Evolutionary conservation across 2,888 invertebrate genomes (phyloP), one percentile per base, ranked within the genome.

Genomic region (Gonocerus acuteangulatus): DNA sequence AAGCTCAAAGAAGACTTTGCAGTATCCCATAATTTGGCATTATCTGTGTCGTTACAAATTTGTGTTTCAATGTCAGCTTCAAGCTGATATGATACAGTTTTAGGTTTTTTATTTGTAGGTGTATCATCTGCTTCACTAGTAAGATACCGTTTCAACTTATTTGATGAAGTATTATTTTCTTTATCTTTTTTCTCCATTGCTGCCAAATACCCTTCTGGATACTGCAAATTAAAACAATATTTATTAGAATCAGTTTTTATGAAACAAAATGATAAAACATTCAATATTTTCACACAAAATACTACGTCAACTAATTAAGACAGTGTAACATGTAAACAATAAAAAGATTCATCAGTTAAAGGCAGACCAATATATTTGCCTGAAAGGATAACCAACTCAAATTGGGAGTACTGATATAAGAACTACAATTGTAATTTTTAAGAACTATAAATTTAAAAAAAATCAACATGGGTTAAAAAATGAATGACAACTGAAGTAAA

Each of bases 191-290:
- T 77, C 1, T 79, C 79, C 70, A 81, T 78, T 0, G 82, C 82
- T 72, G 86, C 86, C 48, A 83, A 71, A 70, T 84, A 86, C 2
- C 86, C 86, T 21, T 84, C 84, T 2, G 88, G 87, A 72, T 86
- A 87, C 82, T 83, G 70, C 22, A 70, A 69, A 6, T 6, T 27
- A 27, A 49, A 32, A n/a, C 65, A 63, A 60, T 64, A 60, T 45
- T 48, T 60, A 47, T 71, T 66, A 23, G n/a, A 11, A n/a, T n/a
- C n/a, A n/a, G n/a, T n/a, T n/a, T n/a, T n/a, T n/a, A n/a, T n/a
- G n/a, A n/a, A n/a, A n/a, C 71, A 52, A 52, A 32, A 2, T 52
- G 3, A 3, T 13, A 11, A 2, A 52, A 36, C 36, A 36, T 18
- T 23, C 23, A 13, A 49, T 2, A 49, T 3, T 2, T n/a, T 45